Conservation (phyloP, 2,888 invertebrate species). For the Hirtodrosophila duncani region DNA sequence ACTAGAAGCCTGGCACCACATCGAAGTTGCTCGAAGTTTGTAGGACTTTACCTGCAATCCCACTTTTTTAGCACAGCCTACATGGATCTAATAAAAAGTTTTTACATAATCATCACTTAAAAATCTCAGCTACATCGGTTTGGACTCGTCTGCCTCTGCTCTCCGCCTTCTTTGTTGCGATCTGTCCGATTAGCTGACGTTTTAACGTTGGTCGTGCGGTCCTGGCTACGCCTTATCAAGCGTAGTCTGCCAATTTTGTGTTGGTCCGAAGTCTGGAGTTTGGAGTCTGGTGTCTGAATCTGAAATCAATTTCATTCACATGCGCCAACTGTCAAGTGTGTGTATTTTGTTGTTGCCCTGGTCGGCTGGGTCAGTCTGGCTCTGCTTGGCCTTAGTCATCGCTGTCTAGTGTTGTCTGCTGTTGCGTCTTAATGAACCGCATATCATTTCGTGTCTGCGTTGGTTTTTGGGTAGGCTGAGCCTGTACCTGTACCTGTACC, state of each 20-base stretch:
- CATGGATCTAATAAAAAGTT: too few relatives aligned
- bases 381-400: constrained; percentile 55
- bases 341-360: too few relatives aligned
- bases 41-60: too few relatives aligned
- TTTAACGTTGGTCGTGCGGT: too few relatives aligned
- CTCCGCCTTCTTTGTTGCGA: constrained; percentile 31
- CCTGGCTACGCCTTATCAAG: constrained; percentile 34
- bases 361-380: constrained; percentile 21
- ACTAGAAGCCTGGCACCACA: too few relatives aligned
- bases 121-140: constrained; percentile 27
- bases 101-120: constrained; percentile 29
- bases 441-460: constrained; percentile 72
- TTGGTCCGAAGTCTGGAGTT: constrained; percentile 41
- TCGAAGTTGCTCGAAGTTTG: too few relatives aligned
- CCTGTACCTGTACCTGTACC: too few relatives aligned
- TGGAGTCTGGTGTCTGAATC: constrained; percentile 14
- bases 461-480: constrained; percentile 31
- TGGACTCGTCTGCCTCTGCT: constrained; percentile 7
- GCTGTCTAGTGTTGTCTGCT: constrained; percentile 37
- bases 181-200: constrained; percentile 50
- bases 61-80: too few relatives aligned
- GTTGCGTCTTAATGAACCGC: constrained; percentile 71
- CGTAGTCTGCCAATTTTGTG: constrained; percentile 27
- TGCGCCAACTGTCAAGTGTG: constrained; percentile 8
- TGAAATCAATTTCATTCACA: constrained; percentile 44